Percentiles rank a stretch among this genome's conserved stretches.
Conservation (phyloP, 53 echinoderm and acorn worm genomes). For the Hippasteria phrygiana region DNA sequence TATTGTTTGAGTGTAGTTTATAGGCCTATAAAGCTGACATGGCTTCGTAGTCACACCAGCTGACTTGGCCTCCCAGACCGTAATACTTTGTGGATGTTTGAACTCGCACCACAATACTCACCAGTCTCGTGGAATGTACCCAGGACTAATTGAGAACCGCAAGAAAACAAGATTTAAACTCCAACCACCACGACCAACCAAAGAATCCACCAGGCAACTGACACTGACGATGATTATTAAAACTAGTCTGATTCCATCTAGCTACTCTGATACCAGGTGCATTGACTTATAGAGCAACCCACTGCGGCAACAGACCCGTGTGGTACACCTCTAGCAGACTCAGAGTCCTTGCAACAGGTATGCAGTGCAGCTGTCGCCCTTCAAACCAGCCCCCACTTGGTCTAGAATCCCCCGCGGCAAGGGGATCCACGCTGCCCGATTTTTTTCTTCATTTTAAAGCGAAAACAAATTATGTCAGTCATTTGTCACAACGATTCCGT, state of each 20-base stretch:
- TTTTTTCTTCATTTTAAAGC: neutral
- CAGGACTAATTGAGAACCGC: too few relatives aligned
- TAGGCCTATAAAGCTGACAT: too few relatives aligned
- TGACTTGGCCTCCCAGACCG: too few relatives aligned
- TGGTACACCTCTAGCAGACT: neutral
- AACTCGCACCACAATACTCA: too few relatives aligned
- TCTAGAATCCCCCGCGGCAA: conserved; percentile 8
- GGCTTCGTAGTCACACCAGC: too few relatives aligned
- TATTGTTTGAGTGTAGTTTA: too few relatives aligned
- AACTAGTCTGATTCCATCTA: neutral
- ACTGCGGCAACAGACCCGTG: neutral
- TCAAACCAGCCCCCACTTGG: conserved; percentile 16
- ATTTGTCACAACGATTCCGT: neutral
- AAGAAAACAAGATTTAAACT: too few relatives aligned
- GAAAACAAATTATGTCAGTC: neutral
- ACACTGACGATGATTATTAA: too few relatives aligned
- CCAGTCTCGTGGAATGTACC: too few relatives aligned
- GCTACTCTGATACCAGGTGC: neutral
- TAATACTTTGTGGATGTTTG: too few relatives aligned
- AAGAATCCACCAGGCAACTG: too few relatives aligned
- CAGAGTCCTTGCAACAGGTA: conserved; percentile 12
- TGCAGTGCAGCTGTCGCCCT: conserved; percentile 39
- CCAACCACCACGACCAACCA: too few relatives aligned
- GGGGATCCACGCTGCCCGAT: conserved; percentile 35
- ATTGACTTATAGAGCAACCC: conserved; percentile 9